Conservation (phyloP, 2,888 invertebrate genomes). For the Sphinx pinastri region DNA sequence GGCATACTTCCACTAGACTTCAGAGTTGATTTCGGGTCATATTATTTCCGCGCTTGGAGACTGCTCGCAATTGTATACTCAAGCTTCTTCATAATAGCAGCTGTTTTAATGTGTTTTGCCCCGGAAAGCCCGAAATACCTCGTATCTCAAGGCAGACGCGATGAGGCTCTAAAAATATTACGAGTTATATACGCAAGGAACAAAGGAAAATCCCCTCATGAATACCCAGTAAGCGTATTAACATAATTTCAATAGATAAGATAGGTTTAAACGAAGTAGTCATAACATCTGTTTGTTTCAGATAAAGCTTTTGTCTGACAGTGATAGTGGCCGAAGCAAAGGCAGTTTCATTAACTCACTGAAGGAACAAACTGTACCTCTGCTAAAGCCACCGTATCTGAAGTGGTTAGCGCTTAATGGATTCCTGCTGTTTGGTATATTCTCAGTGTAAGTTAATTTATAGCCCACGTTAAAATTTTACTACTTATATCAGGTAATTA, state of each 20-base stretch:
- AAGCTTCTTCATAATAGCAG: conserved; percentile 82
- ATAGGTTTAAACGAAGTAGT: conserved; percentile 11
- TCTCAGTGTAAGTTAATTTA: conserved; percentile 83
- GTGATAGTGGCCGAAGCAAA: conserved; percentile 46
- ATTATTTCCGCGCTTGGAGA: conserved; percentile 89
- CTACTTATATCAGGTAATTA: too few relatives aligned
- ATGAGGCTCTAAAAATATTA: conserved; percentile 86
- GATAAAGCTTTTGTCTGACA: conserved; percentile 59
- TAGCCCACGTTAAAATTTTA: too few relatives aligned
- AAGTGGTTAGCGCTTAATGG: conserved; percentile 82
- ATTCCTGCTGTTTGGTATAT: conserved; percentile 85
- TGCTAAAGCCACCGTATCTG: conserved; percentile 81
- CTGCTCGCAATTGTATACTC: conserved; percentile 86
- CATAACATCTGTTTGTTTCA: conserved; percentile 42
- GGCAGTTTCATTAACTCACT: conserved; percentile 65
- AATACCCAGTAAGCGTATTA: conserved; percentile 76
- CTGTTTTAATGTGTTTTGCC: conserved; percentile 79
- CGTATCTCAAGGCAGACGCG: conserved; percentile 85
- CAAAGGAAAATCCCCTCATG: conserved; percentile 61
- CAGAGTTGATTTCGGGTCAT: conserved; percentile 68
- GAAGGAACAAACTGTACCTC: conserved; percentile 78
- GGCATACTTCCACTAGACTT: conserved; percentile 85
- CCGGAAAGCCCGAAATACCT: conserved; percentile 93
- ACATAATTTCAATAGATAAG: conserved; percentile 21
- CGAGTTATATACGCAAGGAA: conserved; percentile 83